phyloP scores from a whole-genome alignment of 2,113 vertebrate genomes.

The Psittacus erithacus region DNA sequence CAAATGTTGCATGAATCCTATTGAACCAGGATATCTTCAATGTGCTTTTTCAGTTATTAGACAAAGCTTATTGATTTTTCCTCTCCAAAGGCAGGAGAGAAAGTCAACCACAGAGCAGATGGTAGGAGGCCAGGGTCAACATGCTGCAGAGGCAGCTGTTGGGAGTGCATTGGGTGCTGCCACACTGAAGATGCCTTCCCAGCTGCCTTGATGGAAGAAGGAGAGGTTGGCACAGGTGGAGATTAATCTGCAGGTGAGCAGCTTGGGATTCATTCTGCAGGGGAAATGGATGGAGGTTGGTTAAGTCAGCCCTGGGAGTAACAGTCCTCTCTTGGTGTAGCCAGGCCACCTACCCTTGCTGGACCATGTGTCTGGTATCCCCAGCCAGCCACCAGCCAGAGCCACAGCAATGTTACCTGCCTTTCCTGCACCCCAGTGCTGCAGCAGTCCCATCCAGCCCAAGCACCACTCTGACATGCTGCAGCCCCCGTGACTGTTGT shows the following conservation, averaged over 20 bases:
- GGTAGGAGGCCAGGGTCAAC: background rate
- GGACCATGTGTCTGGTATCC: background rate
- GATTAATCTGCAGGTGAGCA: background rate
- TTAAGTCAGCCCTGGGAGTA: background rate
- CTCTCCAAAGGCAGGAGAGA: background rate
- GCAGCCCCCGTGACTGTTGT: background rate
- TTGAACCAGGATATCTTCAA: background rate
- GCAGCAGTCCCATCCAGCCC: background rate
- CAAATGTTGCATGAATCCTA: background rate
- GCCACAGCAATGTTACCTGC: accelerated
- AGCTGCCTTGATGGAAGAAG: background rate
- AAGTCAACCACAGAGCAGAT: background rate
- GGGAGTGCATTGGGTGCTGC: background rate
- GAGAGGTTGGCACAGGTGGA: background rate
- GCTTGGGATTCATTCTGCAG: background rate
- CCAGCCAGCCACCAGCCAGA: background rate
- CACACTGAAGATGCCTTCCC: accelerated
- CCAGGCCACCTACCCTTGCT: background rate
- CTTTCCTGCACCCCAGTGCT: accelerated
- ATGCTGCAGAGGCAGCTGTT: background rate
- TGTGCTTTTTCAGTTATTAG: background rate
- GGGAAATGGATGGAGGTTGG: background rate
- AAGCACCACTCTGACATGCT: background rate
- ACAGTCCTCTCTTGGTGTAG: background rate
- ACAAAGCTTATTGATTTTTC: background rate